Conservation (phyloP, 2,888 invertebrate genomes). For the Pristionchus maxplancki region DNA sequence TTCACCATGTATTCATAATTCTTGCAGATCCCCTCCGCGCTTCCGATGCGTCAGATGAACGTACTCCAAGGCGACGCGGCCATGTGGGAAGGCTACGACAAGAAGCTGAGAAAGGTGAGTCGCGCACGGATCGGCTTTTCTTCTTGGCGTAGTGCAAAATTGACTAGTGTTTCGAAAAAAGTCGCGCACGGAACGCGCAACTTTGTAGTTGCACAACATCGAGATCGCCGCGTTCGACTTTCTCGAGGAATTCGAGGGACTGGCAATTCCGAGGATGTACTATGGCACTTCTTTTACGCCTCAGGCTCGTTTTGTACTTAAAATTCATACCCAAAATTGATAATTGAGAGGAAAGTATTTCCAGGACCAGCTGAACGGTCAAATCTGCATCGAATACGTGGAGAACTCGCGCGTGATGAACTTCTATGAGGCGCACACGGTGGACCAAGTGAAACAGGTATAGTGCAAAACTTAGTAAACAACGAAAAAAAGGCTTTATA, state of each 20-base stretch:
- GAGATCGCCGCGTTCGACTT: not conserved
- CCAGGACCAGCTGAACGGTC: not conserved
- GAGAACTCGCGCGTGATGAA: constrained; percentile 11
- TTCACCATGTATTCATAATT: not conserved
- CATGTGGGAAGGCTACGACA: not conserved
- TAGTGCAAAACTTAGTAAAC: too few relatives aligned
- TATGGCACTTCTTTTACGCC: not conserved
- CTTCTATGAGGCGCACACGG: constrained; percentile 3
- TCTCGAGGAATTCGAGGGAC: too few relatives aligned
- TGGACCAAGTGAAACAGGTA: constrained; percentile 20
- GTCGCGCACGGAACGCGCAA: not conserved
- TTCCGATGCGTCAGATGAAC: not conserved
- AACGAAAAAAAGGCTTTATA: too few relatives aligned
- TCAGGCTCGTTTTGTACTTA: not conserved
- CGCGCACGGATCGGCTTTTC: not conserved
- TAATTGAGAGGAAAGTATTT: not conserved
- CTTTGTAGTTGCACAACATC: not conserved
- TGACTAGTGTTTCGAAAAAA: not conserved
- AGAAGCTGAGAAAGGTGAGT: not conserved
- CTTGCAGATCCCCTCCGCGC: not conserved
- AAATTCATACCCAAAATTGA: too few relatives aligned
- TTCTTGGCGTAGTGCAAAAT: not conserved
- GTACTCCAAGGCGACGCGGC: not conserved
- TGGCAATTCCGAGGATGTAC: not conserved
- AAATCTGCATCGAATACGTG: constrained; percentile 4